Conservation (phyloP, 2,113 vertebrate genomes). For the Mustela lutreola region DNA sequence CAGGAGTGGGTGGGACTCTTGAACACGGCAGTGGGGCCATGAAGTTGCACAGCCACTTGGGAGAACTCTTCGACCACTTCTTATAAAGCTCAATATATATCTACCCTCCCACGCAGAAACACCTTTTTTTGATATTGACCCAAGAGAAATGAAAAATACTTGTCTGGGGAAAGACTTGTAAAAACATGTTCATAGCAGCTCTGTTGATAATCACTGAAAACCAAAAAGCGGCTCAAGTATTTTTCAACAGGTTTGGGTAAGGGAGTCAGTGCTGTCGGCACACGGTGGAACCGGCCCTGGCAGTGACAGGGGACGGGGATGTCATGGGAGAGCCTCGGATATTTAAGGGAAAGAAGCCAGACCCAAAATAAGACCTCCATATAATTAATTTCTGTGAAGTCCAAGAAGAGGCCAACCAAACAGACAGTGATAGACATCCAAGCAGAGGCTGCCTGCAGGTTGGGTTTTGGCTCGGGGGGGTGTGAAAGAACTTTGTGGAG, state of each 20-base stretch:
- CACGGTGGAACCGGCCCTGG: neutral
- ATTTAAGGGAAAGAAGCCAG: too few relatives aligned
- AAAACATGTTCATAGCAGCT: neutral
- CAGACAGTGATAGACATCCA: fast-evolving
- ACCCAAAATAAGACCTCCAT: neutral
- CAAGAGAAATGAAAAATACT: neutral
- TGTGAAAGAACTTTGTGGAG: neutral
- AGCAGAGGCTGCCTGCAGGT: too few relatives aligned
- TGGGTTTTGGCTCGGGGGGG: neutral
- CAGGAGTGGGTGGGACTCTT: fast-evolving
- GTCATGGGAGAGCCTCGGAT: neutral
- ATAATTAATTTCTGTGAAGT: fast-evolving
- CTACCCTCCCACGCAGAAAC: neutral
- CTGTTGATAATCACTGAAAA: neutral
- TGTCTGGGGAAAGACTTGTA: neutral
- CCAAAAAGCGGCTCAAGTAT: neutral
- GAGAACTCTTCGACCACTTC: neutral
- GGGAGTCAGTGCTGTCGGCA: fast-evolving
- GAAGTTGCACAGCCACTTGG: neutral
- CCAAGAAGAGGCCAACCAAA: neutral
- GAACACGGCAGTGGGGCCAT: fast-evolving
- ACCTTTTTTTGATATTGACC: neutral
- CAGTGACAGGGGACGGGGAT: too few relatives aligned
- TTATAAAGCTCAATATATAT: neutral
- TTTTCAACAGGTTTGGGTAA: too few relatives aligned